Conservation (phyloP, 1,140 invertebrate genomes). For the Magallana gigas region DNA sequence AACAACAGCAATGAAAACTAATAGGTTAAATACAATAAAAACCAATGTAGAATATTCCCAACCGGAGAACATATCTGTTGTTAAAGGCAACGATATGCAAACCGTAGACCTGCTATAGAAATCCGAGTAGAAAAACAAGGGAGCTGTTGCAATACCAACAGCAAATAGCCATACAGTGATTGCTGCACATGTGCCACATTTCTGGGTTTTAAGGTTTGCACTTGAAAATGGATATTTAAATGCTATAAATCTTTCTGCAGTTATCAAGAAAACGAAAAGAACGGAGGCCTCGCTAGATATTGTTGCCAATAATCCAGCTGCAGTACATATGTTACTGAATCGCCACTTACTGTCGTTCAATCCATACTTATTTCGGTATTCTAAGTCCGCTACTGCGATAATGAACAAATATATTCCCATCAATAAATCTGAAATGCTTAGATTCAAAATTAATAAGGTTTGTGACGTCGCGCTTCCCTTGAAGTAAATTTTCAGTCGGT, state of each 20-base stretch:
- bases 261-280: slow-evolving; percentile 64
- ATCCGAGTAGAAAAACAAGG: slow-evolving; percentile 25
- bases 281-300: slow-evolving; percentile 67
- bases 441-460: slow-evolving; percentile 56
- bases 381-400: slow-evolving; percentile 63
- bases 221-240: slow-evolving; percentile 68
- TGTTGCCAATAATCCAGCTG: slow-evolving; percentile 66
- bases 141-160: not conserved
- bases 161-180: not conserved
- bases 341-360: slow-evolving; percentile 61
- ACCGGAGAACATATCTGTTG: slow-evolving; percentile 48
- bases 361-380: slow-evolving; percentile 62
- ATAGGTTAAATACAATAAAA: slow-evolving; percentile 61
- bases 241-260: slow-evolving; percentile 66
- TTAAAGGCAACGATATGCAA: slow-evolving; percentile 63
- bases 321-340: slow-evolving; percentile 56
- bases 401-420: slow-evolving; percentile 71
- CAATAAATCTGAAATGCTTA: slow-evolving; percentile 66
- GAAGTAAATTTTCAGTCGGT: too few species aligned
- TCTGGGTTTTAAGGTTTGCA: not conserved
- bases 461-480: slow-evolving; percentile 15
- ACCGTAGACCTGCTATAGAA: slow-evolving; percentile 58
- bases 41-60: slow-evolving; percentile 61
- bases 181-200: not conserved
- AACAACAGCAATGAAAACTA: slow-evolving; percentile 55